Percentiles rank a stretch among this genome's conserved stretches.
Conservation (phyloP, 2,113 vertebrate species). For the Embiotoca jacksoni region DNA sequence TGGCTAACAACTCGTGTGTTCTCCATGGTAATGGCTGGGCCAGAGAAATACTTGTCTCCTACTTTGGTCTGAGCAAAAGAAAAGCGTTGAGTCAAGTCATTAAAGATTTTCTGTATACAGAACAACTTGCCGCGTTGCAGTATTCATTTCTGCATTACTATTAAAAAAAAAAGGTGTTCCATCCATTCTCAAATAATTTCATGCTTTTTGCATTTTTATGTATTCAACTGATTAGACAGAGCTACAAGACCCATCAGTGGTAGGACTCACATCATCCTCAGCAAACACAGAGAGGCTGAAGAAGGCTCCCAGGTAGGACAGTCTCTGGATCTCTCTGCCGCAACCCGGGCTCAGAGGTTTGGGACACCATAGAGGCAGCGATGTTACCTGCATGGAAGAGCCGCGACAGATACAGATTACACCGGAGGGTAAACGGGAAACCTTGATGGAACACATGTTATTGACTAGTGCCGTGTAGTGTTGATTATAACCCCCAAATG, state of each 20-base stretch:
- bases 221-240: neutral
- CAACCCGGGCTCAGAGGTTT: conserved; percentile 92
- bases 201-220: neutral
- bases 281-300: conserved; percentile 98
- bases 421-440: neutral
- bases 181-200: neutral
- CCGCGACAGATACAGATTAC: conserved; percentile 11
- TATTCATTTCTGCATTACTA: neutral
- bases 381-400: conserved; percentile 85
- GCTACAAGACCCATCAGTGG: neutral
- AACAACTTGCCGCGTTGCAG: neutral
- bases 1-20: conserved; percentile 98
- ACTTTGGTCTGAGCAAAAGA: conserved; percentile 89
- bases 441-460: neutral
- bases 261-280: conserved; percentile 95
- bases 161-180: neutral
- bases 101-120: neutral
- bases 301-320: conserved; percentile 94
- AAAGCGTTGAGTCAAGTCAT: neutral
- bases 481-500: neutral
- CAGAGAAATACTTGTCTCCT: conserved; percentile 98
- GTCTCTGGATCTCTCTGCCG: conserved; percentile 95
- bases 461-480: neutral
- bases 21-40: conserved; percentile 96
- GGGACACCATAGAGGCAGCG: conserved; percentile 94